These are phyloP conservation scores for Sarcophaga bullata DNA, from an alignment of 1,140 invertebrate species.

Conservation along the genomic window DNA sequence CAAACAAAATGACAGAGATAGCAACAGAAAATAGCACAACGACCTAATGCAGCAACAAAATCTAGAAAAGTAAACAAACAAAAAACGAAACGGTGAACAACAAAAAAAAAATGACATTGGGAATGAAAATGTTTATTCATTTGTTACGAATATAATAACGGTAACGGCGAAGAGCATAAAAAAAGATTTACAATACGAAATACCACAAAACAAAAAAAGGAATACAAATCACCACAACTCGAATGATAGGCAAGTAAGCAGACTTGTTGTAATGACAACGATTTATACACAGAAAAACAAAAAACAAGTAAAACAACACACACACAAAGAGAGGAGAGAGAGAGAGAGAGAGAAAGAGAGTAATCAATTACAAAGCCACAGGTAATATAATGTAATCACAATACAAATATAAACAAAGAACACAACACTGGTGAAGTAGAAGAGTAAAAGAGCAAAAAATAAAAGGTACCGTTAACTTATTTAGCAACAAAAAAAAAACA, in stretches of 20 bases:
- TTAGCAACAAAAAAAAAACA: no score
- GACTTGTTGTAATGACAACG: no score
- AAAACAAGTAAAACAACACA: no score
- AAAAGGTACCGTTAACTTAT: neutral
- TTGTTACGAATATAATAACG: conserved; percentile 1
- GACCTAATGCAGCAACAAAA: neutral
- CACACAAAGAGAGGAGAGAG: no score
- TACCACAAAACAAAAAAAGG: neutral
- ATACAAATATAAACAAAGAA: conserved; percentile 4
- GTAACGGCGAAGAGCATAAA: neutral
- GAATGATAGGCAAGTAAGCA: no score
- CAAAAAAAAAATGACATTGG: no score
- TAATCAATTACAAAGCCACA: conserved; percentile 17
- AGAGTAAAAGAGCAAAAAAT: neutral
- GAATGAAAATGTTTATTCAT: neutral
- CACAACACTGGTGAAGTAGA: neutral
- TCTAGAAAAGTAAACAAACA: conserved; percentile 7
- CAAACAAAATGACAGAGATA: neutral
- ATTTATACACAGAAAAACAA: no score
- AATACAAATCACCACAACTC: neutral
- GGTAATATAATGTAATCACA: conserved; percentile 20
- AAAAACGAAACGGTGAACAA: no score
- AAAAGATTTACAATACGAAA: neutral
- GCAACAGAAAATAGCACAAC: no score
- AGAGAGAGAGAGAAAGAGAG: neutral